These are phyloP conservation scores for Sinodicranocentrus sp. DNA, from an alignment of 2,888 invertebrate genomes.

Conservation along the genomic window DNA sequence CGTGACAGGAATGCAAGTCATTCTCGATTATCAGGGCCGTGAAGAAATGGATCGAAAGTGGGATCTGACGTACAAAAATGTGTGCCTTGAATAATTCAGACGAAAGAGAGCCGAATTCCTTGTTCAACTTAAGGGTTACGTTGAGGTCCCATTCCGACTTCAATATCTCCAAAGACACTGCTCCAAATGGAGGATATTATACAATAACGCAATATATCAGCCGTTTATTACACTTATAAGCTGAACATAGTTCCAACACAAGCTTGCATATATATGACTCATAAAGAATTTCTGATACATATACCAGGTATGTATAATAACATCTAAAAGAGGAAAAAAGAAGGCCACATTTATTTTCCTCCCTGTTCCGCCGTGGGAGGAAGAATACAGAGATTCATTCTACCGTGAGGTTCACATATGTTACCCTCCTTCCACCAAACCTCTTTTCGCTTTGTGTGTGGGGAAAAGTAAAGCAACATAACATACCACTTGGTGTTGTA, in stretches of 20 bases:
- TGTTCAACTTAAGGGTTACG: conserved; percentile 52
- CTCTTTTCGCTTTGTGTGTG: not conserved
- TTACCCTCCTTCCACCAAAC: conserved; percentile 30
- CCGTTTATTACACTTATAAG: conserved; percentile 23
- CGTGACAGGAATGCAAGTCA: conserved; percentile 56
- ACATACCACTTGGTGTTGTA: conserved; percentile 39
- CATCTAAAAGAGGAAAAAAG: not conserved
- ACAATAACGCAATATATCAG: conserved; percentile 36
- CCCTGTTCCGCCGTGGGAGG: conserved; percentile 28
- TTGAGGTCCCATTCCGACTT: conserved; percentile 33
- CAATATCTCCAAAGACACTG: conserved; percentile 27
- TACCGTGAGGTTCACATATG: conserved; percentile 62
- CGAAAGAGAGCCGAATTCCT: conserved; percentile 37
- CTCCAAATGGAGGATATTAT: conserved; percentile 11
- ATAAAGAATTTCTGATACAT: not conserved
- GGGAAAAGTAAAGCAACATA: conserved; percentile 38
- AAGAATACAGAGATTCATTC: conserved; percentile 54
- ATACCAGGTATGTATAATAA: conserved; percentile 24
- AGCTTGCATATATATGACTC: conserved; percentile 26
- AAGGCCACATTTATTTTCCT: not conserved
- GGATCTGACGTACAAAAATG: conserved; percentile 54
- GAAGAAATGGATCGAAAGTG: conserved; percentile 62
- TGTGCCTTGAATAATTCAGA: conserved; percentile 64
- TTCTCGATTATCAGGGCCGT: conserved; percentile 51
- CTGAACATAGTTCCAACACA: not conserved